A percentile compares a stretch with the other conserved stretches of the same genome.
Evolutionary conservation across 2,113 vertebrate genomes (phyloP).

Genomic region (Pseudorasbora parva): DNA sequence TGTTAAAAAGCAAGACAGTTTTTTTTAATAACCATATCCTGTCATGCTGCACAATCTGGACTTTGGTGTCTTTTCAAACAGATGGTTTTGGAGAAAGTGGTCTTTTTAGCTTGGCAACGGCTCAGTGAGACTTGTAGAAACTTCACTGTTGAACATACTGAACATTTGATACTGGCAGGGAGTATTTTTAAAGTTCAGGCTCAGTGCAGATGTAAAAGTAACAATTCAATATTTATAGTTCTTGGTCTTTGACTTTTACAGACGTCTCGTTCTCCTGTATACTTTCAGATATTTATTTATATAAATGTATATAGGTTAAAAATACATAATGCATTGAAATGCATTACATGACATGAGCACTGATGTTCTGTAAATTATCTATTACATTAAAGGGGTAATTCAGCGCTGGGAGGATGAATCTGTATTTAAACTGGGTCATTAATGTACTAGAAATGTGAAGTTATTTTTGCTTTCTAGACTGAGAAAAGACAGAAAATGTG

Average conservation of each 20-base stretch:
- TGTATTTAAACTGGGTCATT: no score
- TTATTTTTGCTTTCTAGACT: no score
- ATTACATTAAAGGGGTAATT: no score
- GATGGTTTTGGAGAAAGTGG: constrained; percentile 2
- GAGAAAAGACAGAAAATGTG: no score
- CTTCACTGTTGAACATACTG: constrained; percentile 17
- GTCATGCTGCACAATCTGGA: neutral
- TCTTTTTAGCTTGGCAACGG: neutral
- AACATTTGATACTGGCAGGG: constrained; percentile 15
- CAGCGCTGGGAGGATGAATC: no score
- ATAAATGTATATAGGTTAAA: neutral
- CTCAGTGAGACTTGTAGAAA: neutral
- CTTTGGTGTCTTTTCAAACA: constrained; percentile 15
- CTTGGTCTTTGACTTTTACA: constrained; percentile 16
- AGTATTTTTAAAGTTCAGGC: constrained; percentile 16
- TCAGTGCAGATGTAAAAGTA: constrained; percentile 28
- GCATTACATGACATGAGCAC: no score
- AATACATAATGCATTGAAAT: neutral
- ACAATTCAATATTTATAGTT: neutral
- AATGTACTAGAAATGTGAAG: no score
- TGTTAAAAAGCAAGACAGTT: neutral
- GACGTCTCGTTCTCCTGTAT: neutral
- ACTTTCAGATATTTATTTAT: neutral
- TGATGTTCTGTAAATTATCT: neutral
- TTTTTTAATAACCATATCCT: neutral